Conservation (phyloP, 2,888 invertebrate genomes). For the Epirrita christyi region DNA sequence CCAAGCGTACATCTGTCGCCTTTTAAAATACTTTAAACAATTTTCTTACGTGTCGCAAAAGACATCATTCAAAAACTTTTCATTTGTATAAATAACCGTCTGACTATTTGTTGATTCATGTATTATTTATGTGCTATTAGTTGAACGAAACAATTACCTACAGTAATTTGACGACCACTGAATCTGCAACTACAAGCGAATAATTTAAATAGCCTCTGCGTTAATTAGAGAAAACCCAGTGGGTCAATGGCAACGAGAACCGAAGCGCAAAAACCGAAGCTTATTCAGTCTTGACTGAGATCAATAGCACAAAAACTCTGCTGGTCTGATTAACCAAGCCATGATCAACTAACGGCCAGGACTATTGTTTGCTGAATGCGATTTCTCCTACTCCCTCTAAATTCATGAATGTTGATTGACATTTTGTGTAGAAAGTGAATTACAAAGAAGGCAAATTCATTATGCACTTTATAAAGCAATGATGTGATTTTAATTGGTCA, state of each 20-base stretch:
- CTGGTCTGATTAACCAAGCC: constrained; percentile 49
- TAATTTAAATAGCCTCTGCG: constrained; percentile 56
- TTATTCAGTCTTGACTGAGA: constrained; percentile 55
- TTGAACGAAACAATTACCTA: constrained; percentile 12
- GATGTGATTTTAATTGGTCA: constrained; percentile 59
- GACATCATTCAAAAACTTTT: constrained; percentile 12
- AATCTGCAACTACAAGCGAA: constrained; percentile 19
- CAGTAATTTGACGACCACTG: constrained; percentile 22
- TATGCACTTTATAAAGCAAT: constrained; percentile 44
- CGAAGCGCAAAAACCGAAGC: constrained; percentile 49
- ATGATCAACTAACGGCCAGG: constrained; percentile 39
- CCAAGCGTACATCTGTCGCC: constrained; percentile 25
- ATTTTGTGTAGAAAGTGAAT: constrained; percentile 58
- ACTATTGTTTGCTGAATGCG: constrained; percentile 47
- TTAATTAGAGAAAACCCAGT: constrained; percentile 70
- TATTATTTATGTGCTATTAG: constrained; percentile 2
- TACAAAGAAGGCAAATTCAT: constrained; percentile 47
- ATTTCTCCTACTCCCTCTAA: constrained; percentile 42
- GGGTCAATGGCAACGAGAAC: constrained; percentile 68
- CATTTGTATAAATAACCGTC: neutral
- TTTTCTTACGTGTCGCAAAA: constrained; percentile 15
- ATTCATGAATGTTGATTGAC: constrained; percentile 49
- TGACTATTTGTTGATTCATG: neutral
- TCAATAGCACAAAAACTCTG: constrained; percentile 52
- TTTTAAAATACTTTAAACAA: constrained; percentile 21